Evolutionary conservation across 2,888 invertebrate species (phyloP).

Genomic region (Cryptocheilus praepositus): DNA sequence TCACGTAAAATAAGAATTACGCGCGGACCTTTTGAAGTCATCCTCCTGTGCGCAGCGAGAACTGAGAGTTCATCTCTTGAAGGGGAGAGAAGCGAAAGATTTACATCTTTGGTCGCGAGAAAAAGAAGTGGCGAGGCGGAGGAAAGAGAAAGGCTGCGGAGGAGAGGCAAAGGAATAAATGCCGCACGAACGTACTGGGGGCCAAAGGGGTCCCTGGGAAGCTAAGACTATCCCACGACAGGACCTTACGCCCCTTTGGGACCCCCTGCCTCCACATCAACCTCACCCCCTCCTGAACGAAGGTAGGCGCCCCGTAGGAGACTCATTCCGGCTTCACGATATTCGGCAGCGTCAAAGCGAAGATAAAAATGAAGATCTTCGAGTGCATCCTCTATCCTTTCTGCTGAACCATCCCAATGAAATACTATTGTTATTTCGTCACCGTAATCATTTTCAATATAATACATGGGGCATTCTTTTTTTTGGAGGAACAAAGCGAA

Average conservation of each 20-base stretch:
- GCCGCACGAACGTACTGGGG: conserved; percentile 39
- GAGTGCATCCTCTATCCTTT: too few species aligned
- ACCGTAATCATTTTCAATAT: too few species aligned
- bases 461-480: too few species aligned
- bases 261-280: conserved; percentile 8
- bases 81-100: conserved; percentile 45
- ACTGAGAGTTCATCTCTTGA: conserved; percentile 17
- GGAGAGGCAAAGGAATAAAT: conserved; percentile 36
- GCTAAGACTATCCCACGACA: conserved; percentile 46
- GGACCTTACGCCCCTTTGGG: conserved; percentile 38
- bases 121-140: conserved; percentile 22
- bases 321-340: too few species aligned
- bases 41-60: conserved; percentile 23
- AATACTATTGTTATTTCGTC: too few species aligned
- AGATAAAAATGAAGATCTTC: too few species aligned
- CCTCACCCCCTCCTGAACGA: neutral
- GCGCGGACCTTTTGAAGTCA: conserved; percentile 24
- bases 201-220: conserved; percentile 49
- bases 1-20: conserved; percentile 2
- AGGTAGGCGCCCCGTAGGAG: too few species aligned
- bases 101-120: conserved; percentile 39
- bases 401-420: too few species aligned
- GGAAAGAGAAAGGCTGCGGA: conserved; percentile 27
- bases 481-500: too few species aligned
- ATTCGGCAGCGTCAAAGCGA: too few species aligned